Percentiles rank a stretch among this genome's conserved stretches.
Conservation (phyloP, 2,888 invertebrate species). For the Theodoxus fluviatilis region DNA sequence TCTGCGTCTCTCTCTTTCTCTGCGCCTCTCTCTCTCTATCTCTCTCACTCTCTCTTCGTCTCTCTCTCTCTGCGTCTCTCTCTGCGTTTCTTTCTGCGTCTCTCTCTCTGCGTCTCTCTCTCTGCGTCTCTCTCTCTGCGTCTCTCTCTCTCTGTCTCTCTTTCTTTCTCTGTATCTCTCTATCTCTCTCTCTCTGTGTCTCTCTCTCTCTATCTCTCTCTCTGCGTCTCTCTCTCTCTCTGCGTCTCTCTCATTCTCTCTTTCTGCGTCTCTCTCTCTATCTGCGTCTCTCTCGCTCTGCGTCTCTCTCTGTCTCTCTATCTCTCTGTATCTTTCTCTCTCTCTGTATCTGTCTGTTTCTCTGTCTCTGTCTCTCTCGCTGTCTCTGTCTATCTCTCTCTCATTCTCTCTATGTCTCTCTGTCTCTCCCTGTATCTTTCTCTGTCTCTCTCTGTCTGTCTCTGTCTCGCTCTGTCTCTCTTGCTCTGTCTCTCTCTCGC, state of each 20-base stretch:
- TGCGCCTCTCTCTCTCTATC: neutral
- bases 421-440: neutral
- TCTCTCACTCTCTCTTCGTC: neutral
- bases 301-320: neutral
- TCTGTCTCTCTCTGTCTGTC: neutral
- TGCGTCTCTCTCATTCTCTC: neutral
- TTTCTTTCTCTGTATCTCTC: neutral
- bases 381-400: neutral
- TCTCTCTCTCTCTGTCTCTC: neutral
- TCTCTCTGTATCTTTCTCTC: neutral
- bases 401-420: neutral
- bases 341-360: neutral
- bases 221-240: neutral
- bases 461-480: neutral
- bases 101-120: neutral
- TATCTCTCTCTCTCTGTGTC: slow-evolving; percentile 12
- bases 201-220: neutral
- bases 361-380: neutral
- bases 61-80: neutral
- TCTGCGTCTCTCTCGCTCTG: neutral
- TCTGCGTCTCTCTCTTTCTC: neutral
- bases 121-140: neutral
- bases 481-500: neutral
- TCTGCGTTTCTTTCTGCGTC: neutral
- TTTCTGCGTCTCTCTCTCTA: neutral